Conservation (phyloP, 2,888 invertebrate genomes). For the Tinea semifulvella region DNA sequence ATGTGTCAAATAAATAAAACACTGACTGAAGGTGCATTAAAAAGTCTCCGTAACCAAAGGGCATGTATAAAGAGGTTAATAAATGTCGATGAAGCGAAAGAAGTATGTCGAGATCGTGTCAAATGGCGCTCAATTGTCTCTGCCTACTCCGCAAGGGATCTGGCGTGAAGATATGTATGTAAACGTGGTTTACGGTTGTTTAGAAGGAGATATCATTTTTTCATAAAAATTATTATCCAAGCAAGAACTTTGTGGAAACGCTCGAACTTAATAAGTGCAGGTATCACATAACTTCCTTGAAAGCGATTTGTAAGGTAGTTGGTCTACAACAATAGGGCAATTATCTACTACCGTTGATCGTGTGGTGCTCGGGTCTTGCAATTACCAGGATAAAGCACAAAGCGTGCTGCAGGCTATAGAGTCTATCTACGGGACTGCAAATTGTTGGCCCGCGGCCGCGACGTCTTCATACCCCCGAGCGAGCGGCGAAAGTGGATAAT, state of each 20-base stretch:
- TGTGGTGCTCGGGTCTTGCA: conserved; percentile 44
- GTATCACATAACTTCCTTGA: conserved; percentile 35
- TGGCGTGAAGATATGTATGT: too few relatives aligned
- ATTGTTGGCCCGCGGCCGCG: conserved; percentile 52
- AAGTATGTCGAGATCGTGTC: too few relatives aligned
- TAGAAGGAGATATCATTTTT: too few relatives aligned
- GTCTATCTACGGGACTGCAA: conserved; percentile 37
- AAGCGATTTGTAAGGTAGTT: conserved; percentile 41
- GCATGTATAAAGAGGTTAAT: too few relatives aligned
- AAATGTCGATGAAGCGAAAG: too few relatives aligned
- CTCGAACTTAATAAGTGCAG: conserved; percentile 10
- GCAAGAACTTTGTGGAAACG: conserved; percentile 9
- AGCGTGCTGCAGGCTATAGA: conserved; percentile 44
- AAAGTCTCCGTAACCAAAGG: too few relatives aligned
- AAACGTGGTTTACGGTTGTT: too few relatives aligned
- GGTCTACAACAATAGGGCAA: conserved; percentile 53
- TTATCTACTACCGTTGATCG: conserved; percentile 53
- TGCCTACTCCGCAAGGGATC: too few relatives aligned
- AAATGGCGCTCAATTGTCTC: too few relatives aligned
- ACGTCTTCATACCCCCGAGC: conserved; percentile 52
- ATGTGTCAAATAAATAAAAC: too few relatives aligned
- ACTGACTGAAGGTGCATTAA: too few relatives aligned
- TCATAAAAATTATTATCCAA: not conserved
- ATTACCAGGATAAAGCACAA: conserved; percentile 59
- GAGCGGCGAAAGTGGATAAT: conserved; percentile 60